Base-by-base conservation (phyloP, 1,140 invertebrate genomes). In the Trachelipus rathkii region DNA sequence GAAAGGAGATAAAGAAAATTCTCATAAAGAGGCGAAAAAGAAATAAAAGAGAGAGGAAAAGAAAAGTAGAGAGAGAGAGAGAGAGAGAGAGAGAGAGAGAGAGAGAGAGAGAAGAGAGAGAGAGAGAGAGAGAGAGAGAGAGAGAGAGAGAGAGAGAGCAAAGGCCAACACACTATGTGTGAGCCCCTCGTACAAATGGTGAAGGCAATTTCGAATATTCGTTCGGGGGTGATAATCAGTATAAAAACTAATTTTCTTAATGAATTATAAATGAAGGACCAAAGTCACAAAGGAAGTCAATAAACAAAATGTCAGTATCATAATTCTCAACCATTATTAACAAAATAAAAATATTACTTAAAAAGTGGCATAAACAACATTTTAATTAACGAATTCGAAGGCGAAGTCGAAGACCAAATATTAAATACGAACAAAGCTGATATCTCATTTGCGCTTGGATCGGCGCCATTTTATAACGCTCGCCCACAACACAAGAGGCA, bases 401-500 rank as follows among this genome's bases (percentile, higher is more conserved):
- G 8, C 50, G 50, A 60, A 60, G 50, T 8, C 50, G 11, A 13
- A 19, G 50, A 60, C 50, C 1, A 60, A 60, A 19, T 13, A 60
- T 15, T 60, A 19, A 13, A 19, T 15, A 15, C 50, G 50, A 60
- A 60, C 50, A 19, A 60, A 19, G 50, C 50, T 60, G 50, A 60
- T 60, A 60, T 60, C 50, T 60, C 50, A 60, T 60, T 60, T 60
- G 50, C 50, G 50, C 50, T 60, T 60, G 50, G 50, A 60, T 60
- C 50, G 50, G 50, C 50, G 50, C 50, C 50, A 60, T 60, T 60
- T 60, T 60, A 60, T 60, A 60, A 15, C 50, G 50, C 50, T 60
- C 50, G 50, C 50, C 50, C 50, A 60, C 50, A 60, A 60, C 50
- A 60, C 50, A 60, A 60, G 50, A 60, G 50, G 50, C 50, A 60